Evolutionary conservation across 2,797 vertebrate genomes (phyloP), one percentile per base, ranked within the genome.

Genomic region (Galaxias olidus): DNA sequence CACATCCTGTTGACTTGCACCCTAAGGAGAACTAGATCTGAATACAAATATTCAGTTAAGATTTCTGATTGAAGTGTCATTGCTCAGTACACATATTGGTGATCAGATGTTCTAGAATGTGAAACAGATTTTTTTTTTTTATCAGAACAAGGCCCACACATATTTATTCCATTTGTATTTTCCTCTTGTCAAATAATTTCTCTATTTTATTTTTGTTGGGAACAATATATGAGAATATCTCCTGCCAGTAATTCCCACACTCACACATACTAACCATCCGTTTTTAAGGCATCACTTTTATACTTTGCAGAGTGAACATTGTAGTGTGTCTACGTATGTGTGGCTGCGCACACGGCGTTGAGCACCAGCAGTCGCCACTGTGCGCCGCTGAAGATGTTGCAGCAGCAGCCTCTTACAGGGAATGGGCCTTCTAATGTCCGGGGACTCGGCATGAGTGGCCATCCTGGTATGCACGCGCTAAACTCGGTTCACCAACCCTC

Each of bases 331-430:
- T 13, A 42, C 8, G 57, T 10, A 14, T 53, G 71, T 15, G 63
- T 50, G 58, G 69, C 75, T 79, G 83, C 62, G 66, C 68, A 15
- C 83, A 74, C 81, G 30, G 30, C 30, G 30, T 30, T 30, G 30
- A 83, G 81, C 82, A 84, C 77, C 84, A 86, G 86, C 80, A 84
- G 87, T 84, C 84, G 86, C 86, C 87, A 87, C 84, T 77, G 88
- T 75, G 89, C 87, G 85, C 86, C 83, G 84, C 86, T 80, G 76
- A 85, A 83, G 76, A 92, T 93, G 93, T 91, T 92, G 88, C 91
- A 93, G 88, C 92, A 92, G 89, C 91, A 92, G 89, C 90, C 91
- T 82, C 89, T 91, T 74, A 85, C 91, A 58, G 91, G 89, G 85
- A 92, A 86, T 58, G 90, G 92, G 91, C 88, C 92, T 67, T 88